These are phyloP conservation scores for Cerceris ruficornis DNA, from an alignment of 2,888 invertebrate species.

Conservation along the genomic window DNA sequence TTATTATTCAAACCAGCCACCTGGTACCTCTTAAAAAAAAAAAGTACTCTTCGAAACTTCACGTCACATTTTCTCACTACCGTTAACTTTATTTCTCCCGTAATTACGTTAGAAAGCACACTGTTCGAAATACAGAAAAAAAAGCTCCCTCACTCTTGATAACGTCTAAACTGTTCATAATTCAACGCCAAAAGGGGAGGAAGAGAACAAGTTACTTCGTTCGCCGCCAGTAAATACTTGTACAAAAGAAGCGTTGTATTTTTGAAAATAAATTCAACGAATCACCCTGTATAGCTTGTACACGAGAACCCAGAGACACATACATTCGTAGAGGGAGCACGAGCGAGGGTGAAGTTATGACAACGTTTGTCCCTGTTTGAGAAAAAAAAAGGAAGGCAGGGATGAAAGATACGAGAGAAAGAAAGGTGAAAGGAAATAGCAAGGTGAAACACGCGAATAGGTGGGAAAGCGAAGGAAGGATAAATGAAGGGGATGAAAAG, in stretches of 20 bases:
- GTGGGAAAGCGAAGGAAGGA: not conserved
- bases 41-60: not conserved
- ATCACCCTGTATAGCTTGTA: constrained; percentile 4
- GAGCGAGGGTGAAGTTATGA: constrained; percentile 47
- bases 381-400: constrained; percentile 2
- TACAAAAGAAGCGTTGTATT: constrained; percentile 16
- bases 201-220: not conserved
- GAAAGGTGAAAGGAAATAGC: not conserved
- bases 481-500: constrained; percentile 20
- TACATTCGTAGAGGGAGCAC: constrained; percentile 16
- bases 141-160: no score
- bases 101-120: no score
- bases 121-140: no score
- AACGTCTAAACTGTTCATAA: not conserved
- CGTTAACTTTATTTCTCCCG: no score
- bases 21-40: no score
- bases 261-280: constrained; percentile 53
- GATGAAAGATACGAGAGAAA: constrained; percentile 28
- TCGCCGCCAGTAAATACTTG: not conserved
- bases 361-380: constrained; percentile 52
- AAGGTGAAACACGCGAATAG: constrained; percentile 15
- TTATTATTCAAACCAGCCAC: no score
- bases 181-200: not conserved
- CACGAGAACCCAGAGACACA: not conserved
- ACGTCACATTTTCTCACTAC: not conserved